These are phyloP conservation scores for Tamandua tetradactyla DNA, from an alignment of 2,797 vertebrate species.

Conservation along the genomic window DNA sequence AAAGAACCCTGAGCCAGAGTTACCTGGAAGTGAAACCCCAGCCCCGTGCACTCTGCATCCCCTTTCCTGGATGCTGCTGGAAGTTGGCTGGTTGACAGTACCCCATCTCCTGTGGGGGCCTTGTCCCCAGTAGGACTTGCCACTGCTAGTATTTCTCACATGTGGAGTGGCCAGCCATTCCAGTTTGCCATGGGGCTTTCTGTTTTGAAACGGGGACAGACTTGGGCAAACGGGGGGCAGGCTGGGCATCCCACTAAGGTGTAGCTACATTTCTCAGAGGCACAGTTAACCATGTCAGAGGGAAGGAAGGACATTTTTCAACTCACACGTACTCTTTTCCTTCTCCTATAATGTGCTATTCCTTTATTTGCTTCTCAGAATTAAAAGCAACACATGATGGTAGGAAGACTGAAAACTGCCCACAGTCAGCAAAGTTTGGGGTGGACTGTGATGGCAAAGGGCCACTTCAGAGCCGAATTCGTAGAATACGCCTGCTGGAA, in stretches of 20 bases:
- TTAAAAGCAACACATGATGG: neutral
- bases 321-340: neutral
- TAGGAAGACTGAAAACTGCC: no score
- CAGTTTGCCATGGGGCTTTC: neutral
- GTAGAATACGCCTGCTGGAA: no score
- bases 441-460: neutral
- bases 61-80: neutral
- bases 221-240: no score
- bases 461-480: neutral
- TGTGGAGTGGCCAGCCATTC: no score
- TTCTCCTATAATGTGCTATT: neutral
- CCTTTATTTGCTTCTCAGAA: neutral
- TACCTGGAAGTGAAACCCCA: no score
- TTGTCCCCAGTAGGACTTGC: neutral
- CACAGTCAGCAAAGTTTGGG: neutral
- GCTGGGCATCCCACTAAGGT: no score
- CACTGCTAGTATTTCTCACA: neutral
- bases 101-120: no score
- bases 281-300: neutral
- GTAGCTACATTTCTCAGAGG: neutral
- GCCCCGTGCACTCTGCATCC: no score
- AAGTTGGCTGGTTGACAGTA: no score
- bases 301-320: neutral
- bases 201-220: neutral
- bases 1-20: neutral